Base-by-base conservation (phyloP, 2,113 vertebrate genomes). In the Bos taurus region DNA sequence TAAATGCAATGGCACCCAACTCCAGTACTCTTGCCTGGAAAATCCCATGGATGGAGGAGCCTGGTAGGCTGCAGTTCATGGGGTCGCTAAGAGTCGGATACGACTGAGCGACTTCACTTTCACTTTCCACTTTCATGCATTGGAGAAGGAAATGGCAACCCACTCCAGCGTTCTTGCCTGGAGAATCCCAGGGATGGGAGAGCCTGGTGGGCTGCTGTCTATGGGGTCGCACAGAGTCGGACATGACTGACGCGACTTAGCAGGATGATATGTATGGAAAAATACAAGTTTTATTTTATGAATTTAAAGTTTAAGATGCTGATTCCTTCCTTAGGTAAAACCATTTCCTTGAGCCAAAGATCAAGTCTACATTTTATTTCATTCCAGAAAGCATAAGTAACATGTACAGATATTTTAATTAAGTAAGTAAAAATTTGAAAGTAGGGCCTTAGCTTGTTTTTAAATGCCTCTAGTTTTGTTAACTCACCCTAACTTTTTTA, bases 401-500 rank as follows among this genome's bases (percentile, higher is more conserved):
- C 25, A 85, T 50, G 84, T 52, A 93, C 7, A 92, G 33, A 33
- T 87, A 91, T 30, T 94, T 91, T 91, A 85, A 92, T 59, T 84
- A 36, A 98, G 92, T 83, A 50, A 82, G n/a, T 59, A 43, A 56
- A 60, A 28, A 15, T 46, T 82, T 46, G 16, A 71, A 95, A 56
- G 77, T 74, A 93, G 71, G 2, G 6, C 16, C 21, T 83, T 80
- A 85, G 54, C 60, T 97, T 33, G 80, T 91, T 93, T 97, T 97
- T 92, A 59, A 91, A 91, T 95, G 46, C 2, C 16, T 96, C 36
- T 82, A 56, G 30, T 81, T 96, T 97, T 96, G 33, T 81, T 88
- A 74, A 57, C 8, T 77, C 64, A 90, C 64, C 50, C 81, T 43
- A 85, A 62, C 33, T 67, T 92, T 92, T 82, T 88, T 94, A 56